Percentiles rank a stretch among this genome's conserved stretches.
phyloP scores from a whole-genome alignment of 2,797 vertebrate species.

The Takifugu rubripes region DNA sequence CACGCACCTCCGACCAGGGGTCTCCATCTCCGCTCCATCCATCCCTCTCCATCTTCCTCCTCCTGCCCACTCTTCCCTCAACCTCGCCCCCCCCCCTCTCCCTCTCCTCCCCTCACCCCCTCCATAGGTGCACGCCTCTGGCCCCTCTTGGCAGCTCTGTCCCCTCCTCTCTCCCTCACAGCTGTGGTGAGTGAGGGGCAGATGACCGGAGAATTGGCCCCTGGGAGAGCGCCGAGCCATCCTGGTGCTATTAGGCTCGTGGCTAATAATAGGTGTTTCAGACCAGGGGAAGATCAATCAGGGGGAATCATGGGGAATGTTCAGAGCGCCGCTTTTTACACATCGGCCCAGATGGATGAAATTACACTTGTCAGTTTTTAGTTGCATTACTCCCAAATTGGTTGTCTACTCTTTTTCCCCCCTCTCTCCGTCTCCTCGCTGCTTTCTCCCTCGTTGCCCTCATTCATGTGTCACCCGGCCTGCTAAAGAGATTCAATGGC shows the following conservation, averaged over 20 bases:
- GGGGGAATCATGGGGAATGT: slow-evolving; percentile 82
- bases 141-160: slow-evolving; percentile 50
- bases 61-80: slow-evolving; percentile 29
- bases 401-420: slow-evolving; percentile 74
- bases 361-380: slow-evolving; percentile 89
- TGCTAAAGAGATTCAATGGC: slow-evolving; percentile 80
- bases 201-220: slow-evolving; percentile 86
- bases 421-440: slow-evolving; percentile 26
- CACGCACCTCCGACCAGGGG: slow-evolving; percentile 25
- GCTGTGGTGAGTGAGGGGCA: slow-evolving; percentile 82
- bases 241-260: slow-evolving; percentile 86
- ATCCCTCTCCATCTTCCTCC: background rate
- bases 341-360: slow-evolving; percentile 85
- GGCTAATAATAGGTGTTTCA: slow-evolving; percentile 89
- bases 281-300: slow-evolving; percentile 86
- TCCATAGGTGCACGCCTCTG: slow-evolving; percentile 56
- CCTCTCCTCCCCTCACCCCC: slow-evolving; percentile 18
- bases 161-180: slow-evolving; percentile 67
- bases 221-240: slow-evolving; percentile 82
- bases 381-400: slow-evolving; percentile 86
- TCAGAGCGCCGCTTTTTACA: slow-evolving; percentile 84
- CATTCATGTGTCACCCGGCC: slow-evolving; percentile 79
- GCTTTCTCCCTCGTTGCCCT: slow-evolving; percentile 51
- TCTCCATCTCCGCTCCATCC: slow-evolving; percentile 32
- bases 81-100: background rate